Base-by-base conservation (phyloP, 2,888 invertebrate genomes). In the Spodoptera picta region DNA sequence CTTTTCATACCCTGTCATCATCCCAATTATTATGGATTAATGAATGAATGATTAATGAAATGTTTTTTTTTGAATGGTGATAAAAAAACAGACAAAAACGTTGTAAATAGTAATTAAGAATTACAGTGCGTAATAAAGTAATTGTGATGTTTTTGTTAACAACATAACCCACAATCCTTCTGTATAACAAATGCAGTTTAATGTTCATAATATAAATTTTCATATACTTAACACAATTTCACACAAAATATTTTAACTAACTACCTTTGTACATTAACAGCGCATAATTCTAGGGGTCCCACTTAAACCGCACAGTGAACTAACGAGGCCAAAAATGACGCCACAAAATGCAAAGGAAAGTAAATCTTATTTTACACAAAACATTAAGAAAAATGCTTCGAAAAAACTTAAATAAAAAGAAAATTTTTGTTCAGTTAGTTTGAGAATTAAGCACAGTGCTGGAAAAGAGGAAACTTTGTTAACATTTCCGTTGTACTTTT, bases 301-400 rank as follows among this genome's bases (percentile, higher is more conserved):
- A 54, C 72, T 60, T 53, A 59, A 65, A 52, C 24, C 60, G n/a
- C 60, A 47, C 31, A 60, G 12, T 60, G 10, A 14, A 2, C 31
- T 71, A 72, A 69, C 69, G 72, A 69, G n/a, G 53, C 46, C 44
- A 56, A 73, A 62, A 63, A 56, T 52, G 19, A 58, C 63, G 69
- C 73, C 72, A 65, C 79, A 79, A 73, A 83, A 79, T 77, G 75
- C 69, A 68, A 57, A 54, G 41, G 63, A 57, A 63, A 63, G 56
- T 79, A 75, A 83, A 83, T 84, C 79, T 80, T 70, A 80, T 84
- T 84, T 81, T 75, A 76, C 50, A 65, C 65, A 74, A 78, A 82
- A 79, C 76, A 77, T 75, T 71, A 69, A 77, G 80, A 80, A 83
- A 82, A 84, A 84, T 80, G 72, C 60, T 75, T 62, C 65, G 73